Evolutionary conservation across 2,797 vertebrate species (phyloP).

Genomic region (Mus caroli): DNA sequence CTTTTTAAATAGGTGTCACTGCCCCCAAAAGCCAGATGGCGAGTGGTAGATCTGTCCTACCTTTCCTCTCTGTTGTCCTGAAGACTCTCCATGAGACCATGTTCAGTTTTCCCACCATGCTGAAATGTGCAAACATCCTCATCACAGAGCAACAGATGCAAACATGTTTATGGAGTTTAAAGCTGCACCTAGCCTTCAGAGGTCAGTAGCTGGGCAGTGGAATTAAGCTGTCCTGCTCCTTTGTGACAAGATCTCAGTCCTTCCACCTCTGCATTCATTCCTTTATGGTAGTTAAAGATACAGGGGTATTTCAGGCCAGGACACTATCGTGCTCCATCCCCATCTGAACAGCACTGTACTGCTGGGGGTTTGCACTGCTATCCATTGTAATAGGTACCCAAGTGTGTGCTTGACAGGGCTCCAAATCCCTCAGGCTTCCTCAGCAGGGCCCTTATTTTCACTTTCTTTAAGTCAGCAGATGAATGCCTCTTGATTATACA

Average conservation of each 20-base stretch:
- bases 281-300: background rate
- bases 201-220: background rate
- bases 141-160: background rate
- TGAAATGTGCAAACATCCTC: background rate
- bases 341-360: background rate
- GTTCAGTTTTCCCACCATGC: background rate
- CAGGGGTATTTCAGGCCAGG: background rate
- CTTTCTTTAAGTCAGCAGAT: background rate
- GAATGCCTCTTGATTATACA: background rate
- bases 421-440: background rate
- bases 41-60: background rate
- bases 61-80: background rate
- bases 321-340: rapidly evolving
- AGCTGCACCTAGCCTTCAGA: background rate
- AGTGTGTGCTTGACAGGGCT: background rate
- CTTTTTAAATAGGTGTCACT: background rate
- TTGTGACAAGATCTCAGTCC: background rate
- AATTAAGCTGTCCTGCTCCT: background rate
- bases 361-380: background rate
- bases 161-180: background rate
- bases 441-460: rapidly evolving
- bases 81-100: background rate
- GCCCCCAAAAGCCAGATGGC: background rate
- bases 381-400: background rate
- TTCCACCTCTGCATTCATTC: background rate